Evolutionary conservation across 2,888 invertebrate species (phyloP), one percentile per base, ranked within the genome.

Genomic region (Tribolium freemani): DNA sequence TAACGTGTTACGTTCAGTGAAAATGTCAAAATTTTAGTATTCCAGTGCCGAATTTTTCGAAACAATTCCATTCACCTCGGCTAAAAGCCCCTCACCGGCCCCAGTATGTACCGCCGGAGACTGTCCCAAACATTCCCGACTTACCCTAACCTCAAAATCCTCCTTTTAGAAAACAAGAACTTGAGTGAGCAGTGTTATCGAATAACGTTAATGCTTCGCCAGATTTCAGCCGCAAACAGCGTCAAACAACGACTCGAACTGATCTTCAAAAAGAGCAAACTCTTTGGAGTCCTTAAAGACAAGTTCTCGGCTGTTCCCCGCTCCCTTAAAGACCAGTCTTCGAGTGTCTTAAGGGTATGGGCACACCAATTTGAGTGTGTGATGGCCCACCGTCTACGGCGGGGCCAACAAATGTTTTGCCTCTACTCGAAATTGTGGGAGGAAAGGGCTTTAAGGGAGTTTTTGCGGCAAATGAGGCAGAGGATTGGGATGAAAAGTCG

Each of bases 351-450:
- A 48, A 87, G 87, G 75, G 84, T 88, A 69, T 90, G 90, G 89
- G 84, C 87, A 4, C 87, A 87, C 76, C 89, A 90, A 75, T 89
- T 88, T 76, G 89, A 89, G 83, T 89, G 88, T 77, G 88, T 90
- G 50, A 74, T 89, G 10, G 92, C 91, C 0, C 91, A 92, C 79
- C 87, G 91, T 38, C 85, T 92, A 0, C 86, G 91, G 64, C 88
- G 91, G 54, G 88, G 89, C n/a, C 89, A 91, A 74, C 92, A 92
- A 81, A 88, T 92, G 83, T 88, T 91, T 77, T 88, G 88, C 66
- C 86, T 92, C 61, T 92, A 92, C 79, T 88, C 90, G 6, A 88
- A 87, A 73, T 87, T 91, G 74, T 92, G 92, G 89, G 91, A 91
- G 64, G 90, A 91, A 64, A 85, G 87, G 11, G 90, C 90, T 1